Evolutionary conservation across 2,888 invertebrate species (phyloP).

Genomic region (Ectropis crepuscularia): DNA sequence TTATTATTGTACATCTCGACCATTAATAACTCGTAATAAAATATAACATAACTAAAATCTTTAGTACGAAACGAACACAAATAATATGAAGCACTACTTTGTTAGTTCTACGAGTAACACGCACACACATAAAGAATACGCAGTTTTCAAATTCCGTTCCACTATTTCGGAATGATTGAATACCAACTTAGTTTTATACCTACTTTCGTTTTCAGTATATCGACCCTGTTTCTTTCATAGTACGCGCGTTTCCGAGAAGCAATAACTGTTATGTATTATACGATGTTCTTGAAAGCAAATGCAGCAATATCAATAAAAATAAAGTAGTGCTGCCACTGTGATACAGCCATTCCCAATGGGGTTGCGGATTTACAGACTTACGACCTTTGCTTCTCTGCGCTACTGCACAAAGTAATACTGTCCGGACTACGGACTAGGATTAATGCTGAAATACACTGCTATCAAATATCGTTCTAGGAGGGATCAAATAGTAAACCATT

Average conservation of each 20-base stretch:
- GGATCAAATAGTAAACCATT: no score
- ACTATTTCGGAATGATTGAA: constrained; percentile 5
- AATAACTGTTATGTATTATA: constrained; percentile 13
- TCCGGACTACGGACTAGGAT: background rate
- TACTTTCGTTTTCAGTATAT: constrained; percentile 8
- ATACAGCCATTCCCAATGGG: constrained; percentile 8
- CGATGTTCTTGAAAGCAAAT: constrained; percentile 13
- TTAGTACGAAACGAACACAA: no score
- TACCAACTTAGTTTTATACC: constrained; percentile 1
- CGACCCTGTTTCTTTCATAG: background rate
- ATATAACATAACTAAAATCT: no score
- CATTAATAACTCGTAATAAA: no score
- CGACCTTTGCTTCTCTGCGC: constrained; percentile 1
- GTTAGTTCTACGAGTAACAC: no score
- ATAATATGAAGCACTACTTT: no score
- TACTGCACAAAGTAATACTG: background rate
- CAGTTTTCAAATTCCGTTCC: constrained; percentile 7
- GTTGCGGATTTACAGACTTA: constrained; percentile 11
- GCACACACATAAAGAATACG: background rate
- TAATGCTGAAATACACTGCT: background rate
- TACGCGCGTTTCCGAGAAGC: constrained; percentile 4
- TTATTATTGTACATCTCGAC: no score
- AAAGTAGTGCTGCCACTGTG: constrained; percentile 12
- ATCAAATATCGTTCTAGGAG: no score
- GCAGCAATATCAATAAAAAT: constrained; percentile 14